phyloP scores from a whole-genome alignment of 2,888 invertebrate genomes.

The Tipula helvola region DNA sequence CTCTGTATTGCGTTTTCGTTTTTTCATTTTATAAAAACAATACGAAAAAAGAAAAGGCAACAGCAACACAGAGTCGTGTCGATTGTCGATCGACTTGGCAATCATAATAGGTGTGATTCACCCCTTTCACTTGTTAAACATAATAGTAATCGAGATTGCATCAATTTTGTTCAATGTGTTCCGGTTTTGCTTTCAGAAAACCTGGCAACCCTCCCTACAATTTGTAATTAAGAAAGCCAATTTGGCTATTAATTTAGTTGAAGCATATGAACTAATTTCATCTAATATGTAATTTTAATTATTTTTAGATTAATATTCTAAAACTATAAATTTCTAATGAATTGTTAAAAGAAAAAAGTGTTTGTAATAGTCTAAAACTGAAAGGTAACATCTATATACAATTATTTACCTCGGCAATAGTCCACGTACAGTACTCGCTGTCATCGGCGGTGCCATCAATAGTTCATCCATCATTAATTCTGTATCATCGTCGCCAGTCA shows the following conservation, averaged over 20 bases:
- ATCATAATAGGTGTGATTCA: no score
- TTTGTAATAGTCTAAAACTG: slow-evolving; percentile 14
- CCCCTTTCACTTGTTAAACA: no score
- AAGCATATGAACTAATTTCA: neutral
- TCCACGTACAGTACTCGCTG: slow-evolving; percentile 57
- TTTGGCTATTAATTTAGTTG: neutral
- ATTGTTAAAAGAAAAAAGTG: neutral
- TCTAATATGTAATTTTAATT: neutral
- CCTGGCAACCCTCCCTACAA: no score
- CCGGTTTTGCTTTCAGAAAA: no score
- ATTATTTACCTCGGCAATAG: slow-evolving; percentile 48
- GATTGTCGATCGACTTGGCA: no score
- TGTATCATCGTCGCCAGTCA: slow-evolving; percentile 61
- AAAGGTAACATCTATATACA: slow-evolving; percentile 14
- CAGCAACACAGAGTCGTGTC: no score
- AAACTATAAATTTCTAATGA: neutral
- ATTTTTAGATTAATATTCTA: neutral
- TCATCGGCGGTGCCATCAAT: slow-evolving; percentile 62
- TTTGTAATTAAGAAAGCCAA: neutral
- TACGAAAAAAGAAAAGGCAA: no score
- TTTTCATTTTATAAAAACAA: no score
- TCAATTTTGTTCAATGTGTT: no score
- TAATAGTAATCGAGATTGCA: no score
- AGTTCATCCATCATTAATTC: slow-evolving; percentile 74
- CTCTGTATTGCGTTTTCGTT: no score